Base-by-base conservation (phyloP, 2,797 vertebrate species). In the Crenichthys baileyi region DNA sequence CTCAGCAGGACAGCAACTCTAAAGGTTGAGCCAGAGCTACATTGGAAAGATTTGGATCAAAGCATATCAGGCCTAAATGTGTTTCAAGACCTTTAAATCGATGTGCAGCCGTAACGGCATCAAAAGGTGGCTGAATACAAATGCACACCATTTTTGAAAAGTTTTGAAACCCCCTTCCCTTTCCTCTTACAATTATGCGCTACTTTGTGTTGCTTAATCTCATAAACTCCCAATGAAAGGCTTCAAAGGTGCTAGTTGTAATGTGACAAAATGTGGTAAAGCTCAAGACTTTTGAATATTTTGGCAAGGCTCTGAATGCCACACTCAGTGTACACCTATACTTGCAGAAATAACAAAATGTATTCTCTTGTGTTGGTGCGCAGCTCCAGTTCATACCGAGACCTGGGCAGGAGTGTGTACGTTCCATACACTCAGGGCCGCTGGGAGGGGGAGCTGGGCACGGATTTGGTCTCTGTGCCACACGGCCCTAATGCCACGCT, bases 401-500 rank as follows among this genome's bases (percentile, higher is more conserved):
- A 98, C 94, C 94, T 99, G 85, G 96, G 96, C 6, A 96, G 96
- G 87, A 97, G 97, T 0, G 98, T 99, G 51, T 99, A 99, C 0
- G 98, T 99, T 73, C 98, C 98, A 11, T 99, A 99, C 93, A 99
- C 98, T 3, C 98, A 99, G 94, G 98, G 98, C 71, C 98, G 98
- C 92, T 99, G 98, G 98, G 97, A 99, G 88, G 98, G 98, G 5
- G 97, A 99, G 56, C 96, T 99, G 91, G 98, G 98, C 91, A 99
- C 97, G 0, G 98, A 99, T 93, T 90, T 99, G 46, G 98, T 99
- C 80, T 97, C 97, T 58, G 97, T 99, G 72, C 97, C 98, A 1
- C 97, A 98, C 0, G 98, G 98, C 15, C 98, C 97, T 61, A 99
- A 98, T 0, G 96, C 97, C 87, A 97, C 97, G 0, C 96, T 99